A percentile compares a stretch with the other conserved stretches of the same genome.
Conservation (phyloP, 2,888 invertebrate genomes). For the Monoplex corrugatus region DNA sequence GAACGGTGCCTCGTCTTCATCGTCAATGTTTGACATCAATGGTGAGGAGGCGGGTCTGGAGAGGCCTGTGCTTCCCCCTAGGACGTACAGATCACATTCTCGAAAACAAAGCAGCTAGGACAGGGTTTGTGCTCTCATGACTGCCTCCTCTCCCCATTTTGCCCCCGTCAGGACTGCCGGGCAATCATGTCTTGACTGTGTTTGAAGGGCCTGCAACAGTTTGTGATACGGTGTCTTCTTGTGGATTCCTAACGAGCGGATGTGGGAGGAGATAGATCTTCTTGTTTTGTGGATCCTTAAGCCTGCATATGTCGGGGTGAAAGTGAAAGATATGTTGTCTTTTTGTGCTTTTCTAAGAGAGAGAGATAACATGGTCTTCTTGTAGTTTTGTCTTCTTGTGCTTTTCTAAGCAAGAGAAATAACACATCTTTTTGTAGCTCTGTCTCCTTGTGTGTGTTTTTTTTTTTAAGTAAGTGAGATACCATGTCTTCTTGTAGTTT, state of each 20-base stretch:
- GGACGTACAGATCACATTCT: slow-evolving; percentile 75
- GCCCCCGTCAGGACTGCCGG: background rate
- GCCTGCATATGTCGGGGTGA: too few relatives aligned
- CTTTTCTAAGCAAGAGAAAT: too few relatives aligned
- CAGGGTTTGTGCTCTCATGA: background rate
- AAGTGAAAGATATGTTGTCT: too few relatives aligned
- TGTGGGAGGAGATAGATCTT: too few relatives aligned
- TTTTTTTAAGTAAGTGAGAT: too few relatives aligned
- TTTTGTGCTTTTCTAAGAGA: too few relatives aligned
- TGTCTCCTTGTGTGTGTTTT: too few relatives aligned
- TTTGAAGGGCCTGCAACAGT: background rate
- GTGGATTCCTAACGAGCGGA: background rate
- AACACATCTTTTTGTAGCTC: too few relatives aligned
- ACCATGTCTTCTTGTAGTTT: too few relatives aligned
- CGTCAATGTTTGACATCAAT: slow-evolving; percentile 68
- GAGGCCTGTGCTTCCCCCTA: slow-evolving; percentile 79
- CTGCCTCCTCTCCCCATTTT: background rate
- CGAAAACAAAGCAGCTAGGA: slow-evolving; percentile 74
- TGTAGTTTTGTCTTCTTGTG: too few relatives aligned
- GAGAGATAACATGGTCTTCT: too few relatives aligned
- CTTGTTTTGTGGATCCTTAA: too few relatives aligned
- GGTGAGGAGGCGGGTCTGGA: slow-evolving; percentile 60
- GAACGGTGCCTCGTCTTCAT: slow-evolving; percentile 43
- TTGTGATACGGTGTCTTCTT: slow-evolving; percentile 1
- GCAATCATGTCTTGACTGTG: background rate